These are phyloP conservation scores for Cheilosia urbana DNA, from an alignment of 2,888 invertebrate species.

Conservation along the genomic window DNA sequence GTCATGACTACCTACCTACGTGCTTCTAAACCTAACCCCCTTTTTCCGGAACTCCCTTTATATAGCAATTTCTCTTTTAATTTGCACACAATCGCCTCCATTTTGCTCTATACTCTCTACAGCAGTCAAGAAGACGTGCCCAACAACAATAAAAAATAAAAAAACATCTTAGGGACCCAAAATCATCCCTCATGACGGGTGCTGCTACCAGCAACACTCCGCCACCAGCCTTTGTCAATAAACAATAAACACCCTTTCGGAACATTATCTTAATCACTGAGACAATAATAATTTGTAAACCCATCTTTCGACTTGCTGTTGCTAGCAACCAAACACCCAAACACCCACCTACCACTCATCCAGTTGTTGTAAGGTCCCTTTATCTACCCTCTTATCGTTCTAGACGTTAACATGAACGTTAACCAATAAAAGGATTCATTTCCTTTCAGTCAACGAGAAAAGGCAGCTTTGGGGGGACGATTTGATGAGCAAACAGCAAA, in stretches of 20 bases:
- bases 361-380: not conserved
- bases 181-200: constrained; percentile 43
- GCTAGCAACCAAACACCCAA: not conserved
- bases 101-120: not conserved
- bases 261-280: constrained; percentile 75
- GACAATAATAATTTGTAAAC: constrained; percentile 74
- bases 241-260: constrained; percentile 74
- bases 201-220: constrained; percentile 14
- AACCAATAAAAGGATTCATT: constrained; percentile 1
- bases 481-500: constrained; percentile 51
- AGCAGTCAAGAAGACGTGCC: constrained; percentile 23
- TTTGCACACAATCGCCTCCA: constrained; percentile 52
- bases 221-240: constrained; percentile 69
- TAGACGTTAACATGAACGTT: constrained; percentile 17
- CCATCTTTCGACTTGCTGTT: constrained; percentile 56
- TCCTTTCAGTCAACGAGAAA: constrained; percentile 59
- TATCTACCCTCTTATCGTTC: constrained; percentile 21
- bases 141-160: constrained; percentile 45
- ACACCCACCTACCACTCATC: not conserved
- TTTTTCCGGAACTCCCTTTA: constrained; percentile 11
- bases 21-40: not conserved
- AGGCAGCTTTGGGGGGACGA: constrained; percentile 53
- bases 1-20: constrained; percentile 15
- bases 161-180: constrained; percentile 50
- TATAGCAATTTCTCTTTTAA: constrained; percentile 28